phyloP scores from a whole-genome alignment of 2,888 invertebrate species.

The Oligia latruncula region DNA sequence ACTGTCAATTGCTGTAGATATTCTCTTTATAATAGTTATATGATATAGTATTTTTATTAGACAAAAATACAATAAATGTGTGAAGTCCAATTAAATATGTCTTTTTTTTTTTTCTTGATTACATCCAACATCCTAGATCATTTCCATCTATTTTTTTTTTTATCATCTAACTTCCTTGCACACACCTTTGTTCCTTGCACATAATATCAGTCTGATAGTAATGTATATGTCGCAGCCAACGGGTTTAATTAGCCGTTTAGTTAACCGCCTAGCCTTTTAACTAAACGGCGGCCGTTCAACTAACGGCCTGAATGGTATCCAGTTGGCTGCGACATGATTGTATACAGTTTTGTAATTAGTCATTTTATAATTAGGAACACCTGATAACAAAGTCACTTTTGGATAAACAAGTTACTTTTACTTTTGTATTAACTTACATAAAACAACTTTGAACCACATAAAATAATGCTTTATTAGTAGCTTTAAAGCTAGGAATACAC shows the following conservation, averaged over 20 bases:
- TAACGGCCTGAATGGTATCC: too few relatives aligned
- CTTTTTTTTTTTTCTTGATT: conserved; percentile 68
- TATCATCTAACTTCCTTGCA: neutral
- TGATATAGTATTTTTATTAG: conserved; percentile 90
- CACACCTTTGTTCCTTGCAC: neutral
- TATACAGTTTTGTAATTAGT: too few relatives aligned
- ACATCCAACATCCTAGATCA: neutral
- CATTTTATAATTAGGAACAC: too few relatives aligned
- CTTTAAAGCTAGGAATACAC: too few relatives aligned
- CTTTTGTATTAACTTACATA: too few relatives aligned
- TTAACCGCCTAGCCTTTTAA: too few relatives aligned
- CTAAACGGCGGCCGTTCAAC: too few relatives aligned
- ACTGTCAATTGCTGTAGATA: conserved; percentile 90
- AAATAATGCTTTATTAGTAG: too few relatives aligned
- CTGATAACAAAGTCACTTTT: neutral
- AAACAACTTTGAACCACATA: too few relatives aligned
- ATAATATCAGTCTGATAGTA: neutral
- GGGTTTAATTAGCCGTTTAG: too few relatives aligned
- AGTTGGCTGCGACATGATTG: too few relatives aligned
- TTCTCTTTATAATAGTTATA: conserved; percentile 87
- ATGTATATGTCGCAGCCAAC: neutral
- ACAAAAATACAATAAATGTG: conserved; percentile 90
- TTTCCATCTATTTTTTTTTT: neutral
- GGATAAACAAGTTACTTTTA: neutral
- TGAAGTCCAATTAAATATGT: conserved; percentile 83